Conservation (phyloP, 2,113 vertebrate genomes). For the Erinaceus europaeus region DNA sequence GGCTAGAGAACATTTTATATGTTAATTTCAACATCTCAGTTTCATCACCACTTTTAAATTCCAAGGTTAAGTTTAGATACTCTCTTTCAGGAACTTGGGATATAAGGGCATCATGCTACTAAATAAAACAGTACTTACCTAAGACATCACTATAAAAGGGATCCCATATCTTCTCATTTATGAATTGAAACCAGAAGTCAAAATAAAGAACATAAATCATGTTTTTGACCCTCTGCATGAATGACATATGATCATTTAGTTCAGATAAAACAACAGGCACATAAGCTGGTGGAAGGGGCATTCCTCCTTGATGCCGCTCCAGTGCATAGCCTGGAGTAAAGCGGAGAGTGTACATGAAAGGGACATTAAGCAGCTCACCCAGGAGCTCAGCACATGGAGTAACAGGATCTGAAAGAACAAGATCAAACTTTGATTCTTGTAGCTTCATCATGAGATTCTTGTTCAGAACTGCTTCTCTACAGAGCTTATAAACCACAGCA, state of each 20-base stretch:
- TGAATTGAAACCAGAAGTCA: constrained; percentile 35
- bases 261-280: constrained; percentile 78
- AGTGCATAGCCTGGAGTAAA: constrained; percentile 67
- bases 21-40: too few species aligned
- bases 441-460: constrained; percentile 71
- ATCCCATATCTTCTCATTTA: constrained; percentile 54
- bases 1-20: not conserved
- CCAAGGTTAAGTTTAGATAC: too few species aligned
- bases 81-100: too few species aligned
- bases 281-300: constrained; percentile 80
- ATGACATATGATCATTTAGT: constrained; percentile 82
- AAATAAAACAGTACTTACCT: constrained; percentile 69
- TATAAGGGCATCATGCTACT: too few species aligned
- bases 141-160: constrained; percentile 79
- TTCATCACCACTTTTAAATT: too few species aligned
- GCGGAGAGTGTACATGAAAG: constrained; percentile 76
- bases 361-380: constrained; percentile 77
- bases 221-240: constrained; percentile 78
- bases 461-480: constrained; percentile 66
- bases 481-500: constrained; percentile 22
- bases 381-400: constrained; percentile 75
- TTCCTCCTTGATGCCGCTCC: constrained; percentile 79
- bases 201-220: constrained; percentile 70
- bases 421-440: constrained; percentile 69
- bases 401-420: constrained; percentile 79